Base-by-base conservation (phyloP, 2,113 vertebrate species). In the Entelurus aequoreus region DNA sequence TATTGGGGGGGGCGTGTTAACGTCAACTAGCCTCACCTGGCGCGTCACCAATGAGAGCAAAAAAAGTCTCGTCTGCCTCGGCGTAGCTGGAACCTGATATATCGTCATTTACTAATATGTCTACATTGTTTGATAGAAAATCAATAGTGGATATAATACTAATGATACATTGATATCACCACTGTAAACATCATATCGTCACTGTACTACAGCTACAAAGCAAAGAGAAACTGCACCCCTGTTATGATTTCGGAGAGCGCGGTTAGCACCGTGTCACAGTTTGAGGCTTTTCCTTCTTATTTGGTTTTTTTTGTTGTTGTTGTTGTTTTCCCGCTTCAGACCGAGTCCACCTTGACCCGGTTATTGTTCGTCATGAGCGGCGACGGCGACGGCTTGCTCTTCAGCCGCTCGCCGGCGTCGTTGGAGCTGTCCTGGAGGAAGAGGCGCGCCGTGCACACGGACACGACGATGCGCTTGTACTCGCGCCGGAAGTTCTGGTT, bases 401-500 rank as follows among this genome's bases (percentile, higher is more conserved):
- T 95, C 52, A 93, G 88, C 71, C 93, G 88, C 65, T 95, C 93
- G 57, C 82, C 90, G 0, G 77, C 90, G 3, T 94, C 93, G 21
- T 96, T 96, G 55, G 95, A 96, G 79, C 92, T 94, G 50, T 94
- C 93, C 50, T 89, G 92, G 81, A 93, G 94, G 82, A 97, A 94
- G 67, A 89, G 82, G 70, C 90, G 92, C 1, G 91, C 91, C 3
- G 93, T 94, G 75, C 95, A 98, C 79, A 97, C 86, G 0, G 90
- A 91, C 65, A 94, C 87, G 16, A 98, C 83, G 40, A 98, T 98
- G 79, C 91, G 92, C 57, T 93, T 94, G 86, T 99, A 98, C 76
- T 99, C 97, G 10, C 93, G 91, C 64, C 95, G 90, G 88, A 99
- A 98, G 83, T 99, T 98, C 87, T 96, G 94, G 85, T 99, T 99